phyloP scores from a whole-genome alignment of 2,888 invertebrate genomes.

The Masnerella sp. region DNA sequence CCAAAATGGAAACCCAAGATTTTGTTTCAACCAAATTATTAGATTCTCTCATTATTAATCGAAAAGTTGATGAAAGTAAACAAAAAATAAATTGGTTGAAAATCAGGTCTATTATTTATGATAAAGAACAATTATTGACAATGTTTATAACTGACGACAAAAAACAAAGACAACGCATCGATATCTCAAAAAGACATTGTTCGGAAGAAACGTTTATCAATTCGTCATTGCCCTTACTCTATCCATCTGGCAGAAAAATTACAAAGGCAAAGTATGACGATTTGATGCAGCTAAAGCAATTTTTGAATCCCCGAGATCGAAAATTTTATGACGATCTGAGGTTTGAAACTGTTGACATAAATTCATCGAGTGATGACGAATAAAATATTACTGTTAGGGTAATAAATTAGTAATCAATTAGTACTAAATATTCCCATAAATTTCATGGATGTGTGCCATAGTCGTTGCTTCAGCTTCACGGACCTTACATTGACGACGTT shows the following conservation, averaged over 20 bases:
- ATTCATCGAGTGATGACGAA: neutral
- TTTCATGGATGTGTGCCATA: no score
- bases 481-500: no score
- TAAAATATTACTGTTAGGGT: neutral
- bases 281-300: conserved; percentile 24
- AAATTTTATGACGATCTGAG: conserved; percentile 7
- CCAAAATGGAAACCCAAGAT: neutral
- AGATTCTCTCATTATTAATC: conserved; percentile 9
- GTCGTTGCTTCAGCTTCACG: no score
- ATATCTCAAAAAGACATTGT: conserved; percentile 15
- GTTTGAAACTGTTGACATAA: neutral
- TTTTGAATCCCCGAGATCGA: neutral
- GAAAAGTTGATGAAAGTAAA: conserved; percentile 14
- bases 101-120: conserved; percentile 8
- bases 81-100: conserved; percentile 21
- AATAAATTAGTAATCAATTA: no score
- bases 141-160: conserved; percentile 9
- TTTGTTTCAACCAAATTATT: conserved; percentile 4
- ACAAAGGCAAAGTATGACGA: conserved; percentile 32
- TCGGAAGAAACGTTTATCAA: conserved; percentile 5
- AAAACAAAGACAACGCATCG: neutral
- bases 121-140: conserved; percentile 16
- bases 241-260: conserved; percentile 11
- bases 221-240: neutral
- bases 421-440: no score